A percentile compares a stretch with the other conserved stretches of the same genome.
phyloP scores from a whole-genome alignment of 1,140 invertebrate species.

The Drosophila sechellia region DNA sequence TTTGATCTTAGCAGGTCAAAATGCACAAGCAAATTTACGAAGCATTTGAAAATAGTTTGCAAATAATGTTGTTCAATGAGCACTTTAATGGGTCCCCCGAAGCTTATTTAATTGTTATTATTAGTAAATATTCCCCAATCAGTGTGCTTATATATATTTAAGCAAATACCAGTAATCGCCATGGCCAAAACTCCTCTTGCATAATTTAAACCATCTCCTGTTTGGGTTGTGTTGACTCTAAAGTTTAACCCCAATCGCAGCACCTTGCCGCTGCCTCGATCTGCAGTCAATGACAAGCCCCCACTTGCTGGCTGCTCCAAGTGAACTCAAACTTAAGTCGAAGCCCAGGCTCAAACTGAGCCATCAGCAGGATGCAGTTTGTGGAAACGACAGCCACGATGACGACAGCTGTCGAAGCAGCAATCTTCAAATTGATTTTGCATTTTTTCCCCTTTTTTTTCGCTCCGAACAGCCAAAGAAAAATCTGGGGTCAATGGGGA shows the following conservation, averaged over 20 bases:
- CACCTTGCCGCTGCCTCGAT: slow-evolving; percentile 42
- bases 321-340: slow-evolving; percentile 22
- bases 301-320: slow-evolving; percentile 36
- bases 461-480: not conserved
- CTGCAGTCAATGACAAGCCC: slow-evolving; percentile 38
- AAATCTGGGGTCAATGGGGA: slow-evolving; percentile 51
- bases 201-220: slow-evolving; percentile 18
- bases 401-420: slow-evolving; percentile 49
- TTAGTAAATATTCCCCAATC: not conserved
- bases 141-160: not conserved
- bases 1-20: too few relatives aligned
- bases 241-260: slow-evolving; percentile 48
- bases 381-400: slow-evolving; percentile 5
- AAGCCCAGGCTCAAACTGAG: slow-evolving; percentile 30
- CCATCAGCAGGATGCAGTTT: slow-evolving; percentile 20
- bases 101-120: not conserved
- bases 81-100: not conserved
- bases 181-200: slow-evolving; percentile 14
- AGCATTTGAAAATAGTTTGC: too few relatives aligned
- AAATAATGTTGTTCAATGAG: too few relatives aligned
- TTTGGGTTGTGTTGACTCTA: slow-evolving; percentile 22
- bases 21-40: too few relatives aligned
- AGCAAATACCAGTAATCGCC: slow-evolving; percentile 9
- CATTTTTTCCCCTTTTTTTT: slow-evolving; percentile 31
- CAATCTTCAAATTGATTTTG: slow-evolving; percentile 58